Conservation (phyloP, 1,140 invertebrate genomes). For the Panonychus citri region DNA sequence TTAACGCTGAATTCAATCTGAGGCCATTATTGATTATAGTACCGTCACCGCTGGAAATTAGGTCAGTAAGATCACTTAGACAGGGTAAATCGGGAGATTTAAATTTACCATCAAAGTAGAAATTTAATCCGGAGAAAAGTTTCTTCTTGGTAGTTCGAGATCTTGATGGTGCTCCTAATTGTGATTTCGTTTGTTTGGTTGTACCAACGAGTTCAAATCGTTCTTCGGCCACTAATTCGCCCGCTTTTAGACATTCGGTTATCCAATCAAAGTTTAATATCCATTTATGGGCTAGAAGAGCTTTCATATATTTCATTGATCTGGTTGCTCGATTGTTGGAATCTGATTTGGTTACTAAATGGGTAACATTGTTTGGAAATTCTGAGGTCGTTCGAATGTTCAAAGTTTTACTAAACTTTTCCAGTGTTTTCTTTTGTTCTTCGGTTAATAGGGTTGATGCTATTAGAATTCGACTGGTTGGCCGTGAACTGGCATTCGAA, state of each 20-base stretch:
- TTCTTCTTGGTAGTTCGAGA: not conserved
- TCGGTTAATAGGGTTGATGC: not conserved
- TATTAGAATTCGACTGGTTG: not conserved
- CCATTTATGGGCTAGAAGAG: not conserved
- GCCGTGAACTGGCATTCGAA: not conserved
- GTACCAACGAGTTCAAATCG: not conserved
- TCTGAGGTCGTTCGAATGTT: not conserved
- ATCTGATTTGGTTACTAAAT: not conserved
- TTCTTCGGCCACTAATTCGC: not conserved
- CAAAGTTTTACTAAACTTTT: not conserved
- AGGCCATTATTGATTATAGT: not conserved
- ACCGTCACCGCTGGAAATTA: not conserved
- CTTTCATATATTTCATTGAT: not conserved
- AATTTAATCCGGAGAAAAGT: not conserved
- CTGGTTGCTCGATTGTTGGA: not conserved
- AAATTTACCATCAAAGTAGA: not conserved
- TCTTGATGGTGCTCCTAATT: not conserved
- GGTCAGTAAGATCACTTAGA: not conserved
- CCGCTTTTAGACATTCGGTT: not conserved
- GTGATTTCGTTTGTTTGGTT: not conserved
- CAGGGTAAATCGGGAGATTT: not conserved
- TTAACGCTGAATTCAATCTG: not conserved
- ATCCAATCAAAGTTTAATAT: not conserved
- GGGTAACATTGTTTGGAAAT: not conserved
- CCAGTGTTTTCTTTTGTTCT: not conserved